Evolutionary conservation across 2,888 invertebrate genomes (phyloP), one percentile per base, ranked within the genome.

Genomic region (Deroplatys truncata): DNA sequence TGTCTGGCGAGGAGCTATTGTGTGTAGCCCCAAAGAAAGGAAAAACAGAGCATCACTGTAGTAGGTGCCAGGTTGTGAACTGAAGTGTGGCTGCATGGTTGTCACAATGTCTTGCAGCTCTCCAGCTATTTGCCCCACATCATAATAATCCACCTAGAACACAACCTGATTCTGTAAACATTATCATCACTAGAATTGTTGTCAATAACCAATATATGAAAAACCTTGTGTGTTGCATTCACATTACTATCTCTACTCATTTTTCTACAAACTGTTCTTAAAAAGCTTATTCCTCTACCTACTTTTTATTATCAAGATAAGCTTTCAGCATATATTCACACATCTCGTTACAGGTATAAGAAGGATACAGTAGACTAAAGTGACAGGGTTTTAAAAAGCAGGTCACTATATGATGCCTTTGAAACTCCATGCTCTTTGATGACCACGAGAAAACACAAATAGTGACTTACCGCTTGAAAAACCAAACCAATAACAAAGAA

Each of bases 31-130:
- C 88, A 97, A 94, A 0, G 97, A 97, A 49, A 97, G 93, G 92
- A 96, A 97, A 93, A 97, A 98, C 35, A 97, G 93, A 1, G 96
- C 96, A 93, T 97, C 96, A 91, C 96, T 96, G 92, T 97, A 98
- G 92, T 97, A 97, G 7, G 96, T 95, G 89, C 96, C 96, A 85
- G 96, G 96, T 92, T 95, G 95, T 89, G 96, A 96, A 92, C 95
- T 96, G 93, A 97, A 97, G 92, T 96, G 95, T 13, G 96, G 95
- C 91, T 96, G 96, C 95, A 97, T 95, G 35, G 95, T 94, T 49
- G 94, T 93, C 7, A 97, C 95, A 91, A 97, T 95, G 91, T 95
- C 95, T 89, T 94, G 94, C 89, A 97, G 94, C 91, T 95, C 94
- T 35, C 93, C 93, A 0, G 96, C 95, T 91, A 96, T 94, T 88